These are phyloP conservation scores for Drosophila arizonae DNA, from an alignment of 1,140 invertebrate genomes.

Conservation along the genomic window DNA sequence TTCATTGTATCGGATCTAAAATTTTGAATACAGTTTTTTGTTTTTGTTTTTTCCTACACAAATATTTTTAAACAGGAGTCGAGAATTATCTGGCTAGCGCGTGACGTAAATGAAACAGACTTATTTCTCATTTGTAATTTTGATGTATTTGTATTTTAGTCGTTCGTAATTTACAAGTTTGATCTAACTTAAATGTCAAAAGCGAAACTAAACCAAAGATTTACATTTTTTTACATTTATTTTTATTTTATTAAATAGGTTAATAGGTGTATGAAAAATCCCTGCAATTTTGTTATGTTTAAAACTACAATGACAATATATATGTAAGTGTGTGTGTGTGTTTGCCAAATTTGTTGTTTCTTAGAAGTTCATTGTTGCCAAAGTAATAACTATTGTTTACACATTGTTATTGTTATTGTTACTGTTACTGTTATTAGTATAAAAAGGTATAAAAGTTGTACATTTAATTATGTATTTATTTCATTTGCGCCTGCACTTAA, in stretches of 20 bases:
- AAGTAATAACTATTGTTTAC: constrained; percentile 60
- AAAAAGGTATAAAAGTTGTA: constrained; percentile 67
- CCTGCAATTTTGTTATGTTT: constrained; percentile 72
- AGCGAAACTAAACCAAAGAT: constrained; percentile 33
- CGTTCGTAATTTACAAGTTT: constrained; percentile 25
- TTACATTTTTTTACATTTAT: constrained; percentile 53
- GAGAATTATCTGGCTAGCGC: not conserved
- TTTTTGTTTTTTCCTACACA: not conserved
- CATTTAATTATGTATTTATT: constrained; percentile 54
- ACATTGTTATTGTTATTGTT: constrained; percentile 49
- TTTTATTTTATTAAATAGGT: constrained; percentile 53
- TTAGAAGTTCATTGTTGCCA: constrained; percentile 46
- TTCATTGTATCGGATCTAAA: not conserved
- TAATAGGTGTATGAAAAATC: constrained; percentile 62
- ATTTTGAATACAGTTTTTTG: not conserved
- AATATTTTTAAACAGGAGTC: not conserved
- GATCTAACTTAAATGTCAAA: constrained; percentile 26
- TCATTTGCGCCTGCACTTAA: constrained; percentile 50
- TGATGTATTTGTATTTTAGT: constrained; percentile 10
- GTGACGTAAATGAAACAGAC: not conserved
- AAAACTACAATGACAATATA: constrained; percentile 58
- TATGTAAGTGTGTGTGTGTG: constrained; percentile 38
- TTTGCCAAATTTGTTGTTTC: constrained; percentile 58
- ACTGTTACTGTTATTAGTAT: constrained; percentile 27
- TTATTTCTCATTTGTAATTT: constrained; percentile 21